phyloP scores from a whole-genome alignment of 2,113 vertebrate species.

The Plecturocebus donacophilus region DNA sequence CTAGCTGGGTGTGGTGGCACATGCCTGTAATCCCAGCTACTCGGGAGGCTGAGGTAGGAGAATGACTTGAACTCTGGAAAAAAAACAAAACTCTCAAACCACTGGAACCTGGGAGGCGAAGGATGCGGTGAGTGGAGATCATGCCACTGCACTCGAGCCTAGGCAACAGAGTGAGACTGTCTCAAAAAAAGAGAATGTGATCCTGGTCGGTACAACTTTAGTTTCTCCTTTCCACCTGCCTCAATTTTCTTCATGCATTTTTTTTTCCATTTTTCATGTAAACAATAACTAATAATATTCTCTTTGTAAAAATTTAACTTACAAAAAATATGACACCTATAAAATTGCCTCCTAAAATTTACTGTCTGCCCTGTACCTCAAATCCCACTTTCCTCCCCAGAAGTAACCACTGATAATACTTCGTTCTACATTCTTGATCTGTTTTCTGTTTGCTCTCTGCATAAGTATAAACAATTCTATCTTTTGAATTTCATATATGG shows the following conservation, averaged over 20 bases:
- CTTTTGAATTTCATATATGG: neutral
- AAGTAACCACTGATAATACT: neutral
- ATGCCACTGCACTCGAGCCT: no score
- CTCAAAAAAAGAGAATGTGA: neutral
- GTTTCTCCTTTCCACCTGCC: slow-evolving; percentile 24
- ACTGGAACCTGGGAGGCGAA: no score
- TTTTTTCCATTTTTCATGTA: neutral
- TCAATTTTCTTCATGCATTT: neutral
- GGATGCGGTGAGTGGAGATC: no score
- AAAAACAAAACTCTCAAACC: no score
- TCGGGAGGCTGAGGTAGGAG: no score
- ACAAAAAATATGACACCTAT: neutral
- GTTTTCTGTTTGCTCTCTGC: neutral
- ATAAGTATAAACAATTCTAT: neutral
- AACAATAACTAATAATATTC: neutral
- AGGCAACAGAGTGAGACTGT: no score
- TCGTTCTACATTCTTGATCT: neutral
- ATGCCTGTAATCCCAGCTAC: no score
- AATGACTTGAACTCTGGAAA: no score
- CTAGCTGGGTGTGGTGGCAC: no score
- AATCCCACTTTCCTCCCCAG: neutral
- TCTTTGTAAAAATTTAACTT: slow-evolving; percentile 22
- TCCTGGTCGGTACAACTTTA: neutral
- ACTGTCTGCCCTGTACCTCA: neutral
- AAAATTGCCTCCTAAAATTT: neutral